phyloP scores from a whole-genome alignment of 2,113 vertebrate genomes.

The Amphiprion ocellaris region DNA sequence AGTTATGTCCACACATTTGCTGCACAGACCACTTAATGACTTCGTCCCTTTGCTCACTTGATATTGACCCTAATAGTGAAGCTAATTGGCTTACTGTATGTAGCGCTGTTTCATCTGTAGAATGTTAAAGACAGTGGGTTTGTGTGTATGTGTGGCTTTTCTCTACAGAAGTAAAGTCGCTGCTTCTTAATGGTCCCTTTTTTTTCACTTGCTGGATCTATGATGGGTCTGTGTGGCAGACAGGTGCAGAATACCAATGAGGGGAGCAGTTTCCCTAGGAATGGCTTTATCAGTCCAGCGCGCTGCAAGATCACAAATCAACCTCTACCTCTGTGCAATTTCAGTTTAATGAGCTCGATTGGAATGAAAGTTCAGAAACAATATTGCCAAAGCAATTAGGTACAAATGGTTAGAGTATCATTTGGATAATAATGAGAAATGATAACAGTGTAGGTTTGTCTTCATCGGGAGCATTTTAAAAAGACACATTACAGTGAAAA shows the following conservation, averaged over 20 bases:
- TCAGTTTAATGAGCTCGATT: conserved; percentile 71
- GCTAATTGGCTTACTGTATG: conserved; percentile 61
- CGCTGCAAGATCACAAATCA: conserved; percentile 63
- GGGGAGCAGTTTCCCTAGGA: conserved; percentile 57
- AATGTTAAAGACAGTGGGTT: conserved; percentile 47
- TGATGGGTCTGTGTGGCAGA: conserved; percentile 46
- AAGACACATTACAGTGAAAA: not conserved
- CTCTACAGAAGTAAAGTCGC: conserved; percentile 59
- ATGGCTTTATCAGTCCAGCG: conserved; percentile 58
- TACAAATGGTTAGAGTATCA: conserved; percentile 54
- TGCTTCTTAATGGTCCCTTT: conserved; percentile 62
- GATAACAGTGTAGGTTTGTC: conserved; percentile 18
- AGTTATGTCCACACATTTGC: conserved; percentile 26
- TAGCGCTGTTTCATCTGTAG: conserved; percentile 54
- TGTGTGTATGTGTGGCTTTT: conserved; percentile 21
- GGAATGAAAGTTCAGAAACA: conserved; percentile 69
- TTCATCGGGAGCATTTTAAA: not conserved
- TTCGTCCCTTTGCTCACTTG: conserved; percentile 41
- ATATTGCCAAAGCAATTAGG: conserved; percentile 72
- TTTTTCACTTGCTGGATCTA: conserved; percentile 46
- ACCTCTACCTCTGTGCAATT: conserved; percentile 63
- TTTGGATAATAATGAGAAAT: conserved; percentile 61
- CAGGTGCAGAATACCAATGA: conserved; percentile 76
- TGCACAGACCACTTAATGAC: conserved; percentile 30
- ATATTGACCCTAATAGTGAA: conserved; percentile 47